These are phyloP conservation scores for Labeo calbasu DNA, from an alignment of 2,797 vertebrate species.

Conservation along the genomic window DNA sequence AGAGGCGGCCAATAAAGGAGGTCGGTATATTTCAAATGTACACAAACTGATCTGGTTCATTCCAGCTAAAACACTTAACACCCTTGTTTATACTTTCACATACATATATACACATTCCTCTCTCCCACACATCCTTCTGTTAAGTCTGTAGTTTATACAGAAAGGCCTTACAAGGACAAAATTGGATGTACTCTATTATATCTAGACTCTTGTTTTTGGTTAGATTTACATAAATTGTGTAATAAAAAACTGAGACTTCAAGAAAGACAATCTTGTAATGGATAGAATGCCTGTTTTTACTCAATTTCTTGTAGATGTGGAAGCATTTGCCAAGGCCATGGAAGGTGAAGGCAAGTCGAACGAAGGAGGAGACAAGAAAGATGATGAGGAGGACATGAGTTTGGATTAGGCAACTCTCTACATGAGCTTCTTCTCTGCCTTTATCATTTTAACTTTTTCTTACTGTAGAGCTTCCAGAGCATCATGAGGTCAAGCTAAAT, in stretches of 20 bases:
- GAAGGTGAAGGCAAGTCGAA: slow-evolving; percentile 78
- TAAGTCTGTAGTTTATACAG: slow-evolving; percentile 1
- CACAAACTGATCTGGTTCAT: neutral
- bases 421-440: neutral
- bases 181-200: neutral
- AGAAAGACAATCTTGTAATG: neutral
- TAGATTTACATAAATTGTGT: neutral
- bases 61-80: neutral
- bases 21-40: slow-evolving; percentile 68
- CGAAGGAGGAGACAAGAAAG: slow-evolving; percentile 72
- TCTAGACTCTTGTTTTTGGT: neutral
- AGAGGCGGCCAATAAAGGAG: slow-evolving; percentile 93
- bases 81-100: neutral
- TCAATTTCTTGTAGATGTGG: slow-evolving; percentile 80
- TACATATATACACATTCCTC: neutral
- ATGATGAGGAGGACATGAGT: slow-evolving; percentile 90
- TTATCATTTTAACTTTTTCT: neutral
- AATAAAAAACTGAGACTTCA: neutral
- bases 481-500: neutral
- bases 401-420: slow-evolving; percentile 79
- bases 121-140: neutral
- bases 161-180: neutral
- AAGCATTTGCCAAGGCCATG: slow-evolving; percentile 96
- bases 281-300: neutral
- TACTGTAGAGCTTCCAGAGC: slow-evolving; percentile 13